Evolutionary conservation across 2,113 vertebrate genomes (phyloP), one percentile per base, ranked within the genome.

Genomic region (Heterotilapia buettikoferi): DNA sequence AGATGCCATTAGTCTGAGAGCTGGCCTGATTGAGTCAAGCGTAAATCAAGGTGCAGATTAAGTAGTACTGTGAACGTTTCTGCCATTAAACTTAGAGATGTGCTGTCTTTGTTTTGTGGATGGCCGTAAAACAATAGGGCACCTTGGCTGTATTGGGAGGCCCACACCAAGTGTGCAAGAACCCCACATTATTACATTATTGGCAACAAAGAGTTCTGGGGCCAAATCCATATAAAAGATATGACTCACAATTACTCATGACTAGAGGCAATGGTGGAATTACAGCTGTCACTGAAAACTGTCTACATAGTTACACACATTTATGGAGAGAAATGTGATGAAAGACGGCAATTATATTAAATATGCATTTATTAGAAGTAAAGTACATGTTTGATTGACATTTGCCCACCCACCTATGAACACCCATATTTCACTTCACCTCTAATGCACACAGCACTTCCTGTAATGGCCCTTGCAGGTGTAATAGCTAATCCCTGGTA

Each of bases 1-100:
- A 86, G 92, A 92, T 43, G 80, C 93, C 90, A 93, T 96, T 95
- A 95, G 92, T 90, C 91, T 92, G 90, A 94, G 90, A 92, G 91
- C 87, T 1, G 56, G 84, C 24, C 85, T 92, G 93, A 96, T 88
- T 91, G 89, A 94, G 90, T 86, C 47, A 52, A 66, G 18, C 43
- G 86, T 93, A 92, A 94, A 94, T 93, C 91, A 95, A 29, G 16
- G 40, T 11, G 80, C 71, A 73, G 88, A 91, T 87, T 86, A 85
- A 91, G 88, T 14, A 45, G 86, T 29, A n/a, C 8, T 2, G 83
- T 10, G 83, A 89, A 61, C 19, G 11, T 82, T 87, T 36, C 76
- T 56, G 84, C 84, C 52, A 68, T 92, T 89, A 88, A 85, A 83
- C 57, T 84, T 43, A 45, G 81, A 63, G 59, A 89, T 54, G 85